These are phyloP conservation scores for Lycaena phlaeas DNA, from an alignment of 2,888 invertebrate species.

Conservation along the genomic window DNA sequence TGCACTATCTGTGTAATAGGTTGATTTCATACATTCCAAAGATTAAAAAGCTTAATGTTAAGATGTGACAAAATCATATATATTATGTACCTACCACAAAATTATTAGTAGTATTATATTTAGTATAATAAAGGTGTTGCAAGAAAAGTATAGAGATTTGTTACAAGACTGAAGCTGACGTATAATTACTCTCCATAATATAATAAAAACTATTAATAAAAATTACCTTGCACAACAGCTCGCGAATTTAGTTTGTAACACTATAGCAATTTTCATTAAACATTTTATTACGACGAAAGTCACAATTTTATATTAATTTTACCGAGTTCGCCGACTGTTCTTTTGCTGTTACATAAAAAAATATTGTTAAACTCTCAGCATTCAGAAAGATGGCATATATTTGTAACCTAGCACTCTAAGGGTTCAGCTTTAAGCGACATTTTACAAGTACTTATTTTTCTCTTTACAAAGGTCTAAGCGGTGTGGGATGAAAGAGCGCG, in stretches of 20 bases:
- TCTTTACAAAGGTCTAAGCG: slow-evolving; percentile 22
- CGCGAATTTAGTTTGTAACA: background rate
- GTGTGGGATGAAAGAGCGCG: slow-evolving; percentile 49
- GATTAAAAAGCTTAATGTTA: too few species aligned
- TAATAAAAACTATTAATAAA: background rate
- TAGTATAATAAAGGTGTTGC: too few species aligned
- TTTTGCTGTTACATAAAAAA: background rate
- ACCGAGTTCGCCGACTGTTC: background rate
- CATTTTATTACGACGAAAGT: background rate
- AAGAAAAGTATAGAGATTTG: too few species aligned
- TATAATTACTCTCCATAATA: too few species aligned
- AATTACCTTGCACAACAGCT: too few species aligned
- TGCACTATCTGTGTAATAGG: too few species aligned
- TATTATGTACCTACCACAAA: too few species aligned
- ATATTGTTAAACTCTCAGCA: background rate
- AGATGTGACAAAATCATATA: too few species aligned
- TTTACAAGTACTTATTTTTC: slow-evolving; percentile 18
- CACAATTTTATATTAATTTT: slow-evolving; percentile 5
- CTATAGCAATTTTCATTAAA: background rate
- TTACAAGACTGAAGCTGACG: too few species aligned
- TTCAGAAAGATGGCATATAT: slow-evolving; percentile 10
- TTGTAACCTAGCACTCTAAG: slow-evolving; percentile 11
- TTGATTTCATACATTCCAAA: too few species aligned
- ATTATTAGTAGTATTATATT: too few species aligned
- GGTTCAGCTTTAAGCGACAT: slow-evolving; percentile 13